Percentiles rank a stretch among this genome's conserved stretches.
phyloP scores from a whole-genome alignment of 2,113 vertebrate genomes.

The Podilymbus podiceps region DNA sequence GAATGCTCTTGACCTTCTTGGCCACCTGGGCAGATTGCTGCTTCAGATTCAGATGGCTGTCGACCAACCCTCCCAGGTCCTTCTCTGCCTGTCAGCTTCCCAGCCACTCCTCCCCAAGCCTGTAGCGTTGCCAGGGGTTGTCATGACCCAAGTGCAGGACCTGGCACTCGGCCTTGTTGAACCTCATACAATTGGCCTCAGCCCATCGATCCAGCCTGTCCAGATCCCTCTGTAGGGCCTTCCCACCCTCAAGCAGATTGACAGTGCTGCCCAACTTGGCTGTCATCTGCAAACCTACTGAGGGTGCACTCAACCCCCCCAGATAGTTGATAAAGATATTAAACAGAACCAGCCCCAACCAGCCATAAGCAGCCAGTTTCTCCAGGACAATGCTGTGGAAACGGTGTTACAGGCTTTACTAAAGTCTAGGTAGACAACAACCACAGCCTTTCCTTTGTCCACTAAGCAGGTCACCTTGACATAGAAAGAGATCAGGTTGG shows the following conservation, averaged over 20 bases:
- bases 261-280: rapidly evolving
- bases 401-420: background rate
- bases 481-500: background rate
- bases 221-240: background rate
- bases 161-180: rapidly evolving
- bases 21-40: background rate
- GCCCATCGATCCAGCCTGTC: rapidly evolving
- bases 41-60: background rate
- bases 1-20: background rate
- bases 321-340: background rate
- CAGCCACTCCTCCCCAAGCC: background rate
- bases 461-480: background rate
- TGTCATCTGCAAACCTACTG: background rate
- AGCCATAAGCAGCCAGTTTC: background rate
- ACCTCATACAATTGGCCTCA: rapidly evolving
- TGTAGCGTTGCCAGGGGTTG: rapidly evolving
- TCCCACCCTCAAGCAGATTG: background rate
- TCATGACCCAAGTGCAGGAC: background rate
- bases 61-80: background rate
- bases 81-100: rapidly evolving
- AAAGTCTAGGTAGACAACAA: background rate
- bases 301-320: background rate
- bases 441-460: background rate
- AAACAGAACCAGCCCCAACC: background rate
- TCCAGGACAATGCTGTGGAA: background rate